Percentiles rank a stretch among this genome's conserved stretches.
Conservation (phyloP, 37 sponge, comb jelly and placozoan genomes). For the Crambe crambe region DNA sequence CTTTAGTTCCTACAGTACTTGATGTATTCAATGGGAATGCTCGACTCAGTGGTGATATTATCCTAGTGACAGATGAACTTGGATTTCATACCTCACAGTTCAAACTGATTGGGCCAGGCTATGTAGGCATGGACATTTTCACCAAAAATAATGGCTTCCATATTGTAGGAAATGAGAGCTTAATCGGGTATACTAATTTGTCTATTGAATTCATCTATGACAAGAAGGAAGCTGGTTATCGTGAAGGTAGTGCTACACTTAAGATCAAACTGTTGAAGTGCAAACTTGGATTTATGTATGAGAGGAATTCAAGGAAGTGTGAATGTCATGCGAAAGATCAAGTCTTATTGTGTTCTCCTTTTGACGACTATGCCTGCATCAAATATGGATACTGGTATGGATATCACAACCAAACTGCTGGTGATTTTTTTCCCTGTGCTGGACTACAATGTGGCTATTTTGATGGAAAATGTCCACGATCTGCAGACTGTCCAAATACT, state of each 20-base stretch:
- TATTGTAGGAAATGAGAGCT: neutral
- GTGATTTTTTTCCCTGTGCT: neutral
- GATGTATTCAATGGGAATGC: neutral
- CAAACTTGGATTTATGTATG: neutral
- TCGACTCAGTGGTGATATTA: neutral
- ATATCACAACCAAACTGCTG: neutral
- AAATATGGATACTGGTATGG: conserved; percentile 15
- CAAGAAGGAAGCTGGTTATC: neutral
- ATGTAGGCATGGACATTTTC: neutral
- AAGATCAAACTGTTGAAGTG: neutral
- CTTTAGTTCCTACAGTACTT: neutral
- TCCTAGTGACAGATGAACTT: neutral
- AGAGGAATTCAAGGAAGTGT: neutral
- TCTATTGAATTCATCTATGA: neutral
- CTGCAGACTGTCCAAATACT: neutral
- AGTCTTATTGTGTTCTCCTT: neutral
- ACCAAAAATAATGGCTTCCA: neutral
- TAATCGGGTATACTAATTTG: neutral
- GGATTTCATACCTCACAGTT: neutral
- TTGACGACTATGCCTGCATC: neutral
- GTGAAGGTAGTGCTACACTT: neutral
- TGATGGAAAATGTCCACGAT: neutral
- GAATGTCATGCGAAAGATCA: neutral
- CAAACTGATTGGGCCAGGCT: neutral
- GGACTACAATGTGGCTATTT: neutral